These are phyloP conservation scores for Sterrhoptilus dennistouni DNA, from an alignment of 2,113 vertebrate species.

Conservation along the genomic window DNA sequence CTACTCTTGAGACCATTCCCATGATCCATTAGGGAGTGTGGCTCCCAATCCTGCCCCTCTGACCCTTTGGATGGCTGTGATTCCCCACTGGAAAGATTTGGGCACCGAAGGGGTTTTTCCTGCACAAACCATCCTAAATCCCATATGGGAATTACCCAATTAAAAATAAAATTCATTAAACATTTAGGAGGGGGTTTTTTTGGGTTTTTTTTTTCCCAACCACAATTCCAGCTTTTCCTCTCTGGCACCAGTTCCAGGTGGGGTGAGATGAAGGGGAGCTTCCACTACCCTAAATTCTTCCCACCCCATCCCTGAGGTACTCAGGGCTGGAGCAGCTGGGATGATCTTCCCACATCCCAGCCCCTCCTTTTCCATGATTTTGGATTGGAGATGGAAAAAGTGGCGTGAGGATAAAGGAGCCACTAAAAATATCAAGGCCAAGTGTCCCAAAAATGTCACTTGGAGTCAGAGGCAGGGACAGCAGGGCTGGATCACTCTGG, in stretches of 20 bases:
- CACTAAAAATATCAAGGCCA: not conserved
- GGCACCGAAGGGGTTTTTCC: fast-evolving
- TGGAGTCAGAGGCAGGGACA: not conserved
- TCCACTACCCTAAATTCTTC: no score
- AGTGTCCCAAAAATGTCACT: slow-evolving; percentile 39
- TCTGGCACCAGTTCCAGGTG: fast-evolving
- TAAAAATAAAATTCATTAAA: not conserved
- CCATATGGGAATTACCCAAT: not conserved
- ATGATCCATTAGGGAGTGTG: fast-evolving
- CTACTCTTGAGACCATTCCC: not conserved
- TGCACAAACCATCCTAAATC: not conserved
- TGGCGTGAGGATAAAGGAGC: not conserved
- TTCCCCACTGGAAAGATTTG: not conserved
- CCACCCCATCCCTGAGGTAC: fast-evolving
- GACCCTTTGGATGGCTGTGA: not conserved
- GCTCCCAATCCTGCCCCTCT: not conserved
- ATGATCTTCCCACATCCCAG: not conserved
- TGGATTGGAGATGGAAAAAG: not conserved
- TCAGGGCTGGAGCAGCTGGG: not conserved
- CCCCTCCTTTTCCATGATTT: not conserved
- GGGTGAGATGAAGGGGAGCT: not conserved
- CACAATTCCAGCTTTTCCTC: not conserved
- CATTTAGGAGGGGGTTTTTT: not conserved
- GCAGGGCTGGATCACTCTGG: not conserved
- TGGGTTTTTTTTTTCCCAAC: not conserved